Percentiles rank a stretch among this genome's conserved stretches.
These are phyloP conservation scores for Monarcha castaneiventris DNA, from an alignment of 2,113 vertebrate species.

Conservation along the genomic window DNA sequence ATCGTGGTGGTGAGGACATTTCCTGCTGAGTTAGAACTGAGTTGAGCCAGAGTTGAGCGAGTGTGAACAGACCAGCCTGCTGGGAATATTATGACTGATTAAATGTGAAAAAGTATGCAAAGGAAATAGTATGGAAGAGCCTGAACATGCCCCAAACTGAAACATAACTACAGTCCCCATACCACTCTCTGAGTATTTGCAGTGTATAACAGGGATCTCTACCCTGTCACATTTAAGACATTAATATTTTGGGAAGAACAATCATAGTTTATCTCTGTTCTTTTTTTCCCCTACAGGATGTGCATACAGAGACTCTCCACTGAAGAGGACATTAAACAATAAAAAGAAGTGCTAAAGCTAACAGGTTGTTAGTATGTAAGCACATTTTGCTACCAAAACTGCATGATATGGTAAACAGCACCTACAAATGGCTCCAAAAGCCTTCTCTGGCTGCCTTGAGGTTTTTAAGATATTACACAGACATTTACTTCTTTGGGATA, in stretches of 20 bases:
- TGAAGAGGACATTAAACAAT: neutral
- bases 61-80: neutral
- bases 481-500: neutral
- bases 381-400: neutral
- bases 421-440: neutral
- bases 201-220: neutral
- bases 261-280: neutral
- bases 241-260: neutral
- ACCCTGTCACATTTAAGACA: neutral
- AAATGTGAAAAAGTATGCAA: conserved; percentile 1
- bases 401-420: neutral
- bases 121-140: neutral
- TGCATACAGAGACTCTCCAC: neutral
- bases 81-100: neutral
- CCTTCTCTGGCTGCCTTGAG: neutral
- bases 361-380: neutral
- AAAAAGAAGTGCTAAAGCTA: neutral
- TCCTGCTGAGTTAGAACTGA: neutral
- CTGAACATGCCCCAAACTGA: neutral
- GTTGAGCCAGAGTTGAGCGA: neutral
- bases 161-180: neutral
- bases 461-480: neutral
- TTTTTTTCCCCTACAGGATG: neutral
- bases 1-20: neutral
- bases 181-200: neutral